Conservation (phyloP, 1,140 invertebrate genomes). For the Branchinecta lynchi region DNA sequence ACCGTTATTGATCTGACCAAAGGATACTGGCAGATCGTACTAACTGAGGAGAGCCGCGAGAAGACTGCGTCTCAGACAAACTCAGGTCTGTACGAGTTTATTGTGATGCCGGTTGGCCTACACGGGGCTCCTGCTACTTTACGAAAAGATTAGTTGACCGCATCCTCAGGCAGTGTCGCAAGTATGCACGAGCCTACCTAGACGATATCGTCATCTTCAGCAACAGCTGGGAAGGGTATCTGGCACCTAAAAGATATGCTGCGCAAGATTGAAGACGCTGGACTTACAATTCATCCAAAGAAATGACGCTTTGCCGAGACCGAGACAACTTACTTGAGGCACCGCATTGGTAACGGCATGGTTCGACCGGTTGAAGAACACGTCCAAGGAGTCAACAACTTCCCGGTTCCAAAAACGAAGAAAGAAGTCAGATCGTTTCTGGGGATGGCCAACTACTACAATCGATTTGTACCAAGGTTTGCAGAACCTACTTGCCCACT, state of each 20-base stretch:
- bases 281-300: neutral
- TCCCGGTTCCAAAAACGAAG: slow-evolving; percentile 15
- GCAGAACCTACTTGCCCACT: slow-evolving; percentile 25
- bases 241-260: neutral
- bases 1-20: neutral
- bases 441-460: slow-evolving; percentile 28
- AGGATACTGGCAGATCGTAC: slow-evolving; percentile 1
- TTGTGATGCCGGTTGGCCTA: neutral
- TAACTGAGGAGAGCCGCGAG: neutral
- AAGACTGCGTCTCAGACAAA: slow-evolving; percentile 2
- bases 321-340: slow-evolving; percentile 23
- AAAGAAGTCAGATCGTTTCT: slow-evolving; percentile 24
- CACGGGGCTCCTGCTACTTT: neutral
- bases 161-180: neutral
- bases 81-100: neutral
- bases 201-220: slow-evolving; percentile 6
- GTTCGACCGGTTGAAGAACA: slow-evolving; percentile 21
- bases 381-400: neutral
- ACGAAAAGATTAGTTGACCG: neutral
- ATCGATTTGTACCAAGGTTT: slow-evolving; percentile 30
- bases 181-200: neutral
- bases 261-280: neutral
- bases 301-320: slow-evolving; percentile 22
- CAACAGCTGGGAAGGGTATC: neutral
- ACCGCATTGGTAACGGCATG: slow-evolving; percentile 18